These are phyloP conservation scores for Phycodurus eques DNA, from an alignment of 2,113 vertebrate genomes.

Conservation along the genomic window DNA sequence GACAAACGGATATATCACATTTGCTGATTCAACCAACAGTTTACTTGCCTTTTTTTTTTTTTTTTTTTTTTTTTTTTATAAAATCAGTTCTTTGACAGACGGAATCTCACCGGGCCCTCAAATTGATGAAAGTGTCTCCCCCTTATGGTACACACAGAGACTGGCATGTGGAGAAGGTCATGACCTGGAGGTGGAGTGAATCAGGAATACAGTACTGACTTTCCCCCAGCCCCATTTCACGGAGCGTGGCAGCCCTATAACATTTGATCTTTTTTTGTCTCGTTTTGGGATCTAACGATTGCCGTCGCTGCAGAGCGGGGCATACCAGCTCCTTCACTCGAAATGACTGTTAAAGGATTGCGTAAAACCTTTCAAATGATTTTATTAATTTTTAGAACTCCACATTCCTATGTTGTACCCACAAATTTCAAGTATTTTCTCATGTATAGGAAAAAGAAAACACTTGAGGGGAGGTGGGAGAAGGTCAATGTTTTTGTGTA, in stretches of 20 bases:
- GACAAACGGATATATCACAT: constrained; percentile 69
- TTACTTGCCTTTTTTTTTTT: constrained; percentile 67
- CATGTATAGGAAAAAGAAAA: constrained; percentile 70
- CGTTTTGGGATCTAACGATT: constrained; percentile 65
- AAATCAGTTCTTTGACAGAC: constrained; percentile 63
- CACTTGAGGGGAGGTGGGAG: constrained; percentile 53
- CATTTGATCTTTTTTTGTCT: constrained; percentile 54
- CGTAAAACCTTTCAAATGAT: constrained; percentile 68
- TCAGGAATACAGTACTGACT: constrained; percentile 70
- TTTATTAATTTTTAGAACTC: constrained; percentile 63
- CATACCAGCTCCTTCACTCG: constrained; percentile 59
- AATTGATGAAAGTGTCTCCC: constrained; percentile 54
- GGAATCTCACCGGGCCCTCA: constrained; percentile 64
- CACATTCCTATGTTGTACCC: constrained; percentile 74
- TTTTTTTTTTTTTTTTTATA: not conserved
- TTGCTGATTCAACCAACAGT: constrained; percentile 74
- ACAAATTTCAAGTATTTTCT: constrained; percentile 72
- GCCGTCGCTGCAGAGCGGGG: constrained; percentile 41
- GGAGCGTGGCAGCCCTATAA: constrained; percentile 71
- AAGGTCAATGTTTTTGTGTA: constrained; percentile 62
- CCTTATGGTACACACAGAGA: constrained; percentile 62
- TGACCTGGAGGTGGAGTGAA: constrained; percentile 60
- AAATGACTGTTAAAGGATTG: constrained; percentile 75
- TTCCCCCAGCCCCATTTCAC: constrained; percentile 62
- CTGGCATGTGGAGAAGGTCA: constrained; percentile 50